Evolutionary conservation across 2,113 vertebrate species (phyloP).

Genomic region (Malaclemys terrapin): DNA sequence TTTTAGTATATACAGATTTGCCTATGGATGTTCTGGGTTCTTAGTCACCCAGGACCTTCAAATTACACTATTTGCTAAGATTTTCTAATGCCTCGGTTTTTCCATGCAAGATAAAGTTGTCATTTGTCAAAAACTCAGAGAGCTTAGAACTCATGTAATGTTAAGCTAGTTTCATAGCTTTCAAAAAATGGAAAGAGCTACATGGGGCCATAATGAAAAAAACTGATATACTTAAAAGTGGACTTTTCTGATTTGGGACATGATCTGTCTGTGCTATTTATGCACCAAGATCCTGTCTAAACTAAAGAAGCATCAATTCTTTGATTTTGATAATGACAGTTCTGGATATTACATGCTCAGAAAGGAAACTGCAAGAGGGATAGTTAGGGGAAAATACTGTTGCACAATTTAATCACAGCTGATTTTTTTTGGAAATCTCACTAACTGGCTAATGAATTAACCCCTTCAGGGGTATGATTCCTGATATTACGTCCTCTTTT

Average conservation of each 20-base stretch:
- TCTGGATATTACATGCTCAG: background rate
- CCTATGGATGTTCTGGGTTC: background rate
- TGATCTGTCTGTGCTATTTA: background rate
- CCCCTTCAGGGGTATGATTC: background rate
- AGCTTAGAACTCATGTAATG: background rate
- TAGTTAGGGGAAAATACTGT: background rate
- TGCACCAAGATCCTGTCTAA: background rate
- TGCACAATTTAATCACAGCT: background rate
- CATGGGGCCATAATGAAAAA: background rate
- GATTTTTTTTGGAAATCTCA: background rate
- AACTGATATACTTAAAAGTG: background rate
- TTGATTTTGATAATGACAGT: background rate
- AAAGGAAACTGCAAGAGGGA: background rate
- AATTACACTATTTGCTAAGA: background rate
- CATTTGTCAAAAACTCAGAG: background rate
- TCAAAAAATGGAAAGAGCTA: background rate
- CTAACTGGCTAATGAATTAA: background rate
- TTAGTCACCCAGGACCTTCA: background rate
- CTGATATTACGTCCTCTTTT: background rate
- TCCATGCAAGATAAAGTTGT: background rate
- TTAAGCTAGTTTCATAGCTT: background rate
- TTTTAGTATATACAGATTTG: constrained; percentile 11
- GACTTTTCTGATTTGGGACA: background rate
- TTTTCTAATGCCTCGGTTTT: background rate
- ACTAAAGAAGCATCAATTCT: background rate